Evolutionary conservation across 2,113 vertebrate genomes (phyloP).

Genomic region (Forbesichthys papilliferus): DNA sequence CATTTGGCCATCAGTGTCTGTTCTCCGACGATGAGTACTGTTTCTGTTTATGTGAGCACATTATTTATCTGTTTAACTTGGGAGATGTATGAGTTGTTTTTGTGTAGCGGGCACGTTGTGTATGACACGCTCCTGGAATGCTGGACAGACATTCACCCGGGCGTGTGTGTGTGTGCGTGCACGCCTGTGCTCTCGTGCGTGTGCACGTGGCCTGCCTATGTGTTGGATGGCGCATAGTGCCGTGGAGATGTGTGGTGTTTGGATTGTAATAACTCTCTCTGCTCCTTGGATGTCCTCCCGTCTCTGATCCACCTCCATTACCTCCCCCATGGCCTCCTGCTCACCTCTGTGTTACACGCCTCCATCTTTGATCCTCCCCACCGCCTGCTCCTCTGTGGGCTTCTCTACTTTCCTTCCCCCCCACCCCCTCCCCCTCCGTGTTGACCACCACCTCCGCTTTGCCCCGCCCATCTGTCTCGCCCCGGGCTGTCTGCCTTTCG

Average conservation of each 20-base stretch:
- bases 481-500: background rate
- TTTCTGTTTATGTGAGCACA: constrained; percentile 77
- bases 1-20: constrained; percentile 69
- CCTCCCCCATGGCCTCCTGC: constrained; percentile 46
- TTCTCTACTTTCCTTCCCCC: background rate
- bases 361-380: constrained; percentile 38
- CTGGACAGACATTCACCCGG: constrained; percentile 6
- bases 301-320: constrained; percentile 57
- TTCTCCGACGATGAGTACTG: constrained; percentile 70
- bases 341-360: constrained; percentile 32
- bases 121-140: constrained; percentile 48
- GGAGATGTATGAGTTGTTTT: constrained; percentile 39
- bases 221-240: constrained; percentile 58
- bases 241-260: constrained; percentile 67
- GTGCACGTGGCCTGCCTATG: constrained; percentile 53
- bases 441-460: background rate
- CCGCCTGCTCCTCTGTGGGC: background rate
- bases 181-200: background rate
- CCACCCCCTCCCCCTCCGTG: background rate
- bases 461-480: background rate
- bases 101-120: constrained; percentile 36
- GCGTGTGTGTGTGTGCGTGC: background rate
- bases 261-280: constrained; percentile 76
- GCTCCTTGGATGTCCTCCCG: constrained; percentile 69
- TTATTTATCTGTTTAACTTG: constrained; percentile 27